Conservation (phyloP, 2,888 invertebrate genomes). For the Oscheius sp. region DNA sequence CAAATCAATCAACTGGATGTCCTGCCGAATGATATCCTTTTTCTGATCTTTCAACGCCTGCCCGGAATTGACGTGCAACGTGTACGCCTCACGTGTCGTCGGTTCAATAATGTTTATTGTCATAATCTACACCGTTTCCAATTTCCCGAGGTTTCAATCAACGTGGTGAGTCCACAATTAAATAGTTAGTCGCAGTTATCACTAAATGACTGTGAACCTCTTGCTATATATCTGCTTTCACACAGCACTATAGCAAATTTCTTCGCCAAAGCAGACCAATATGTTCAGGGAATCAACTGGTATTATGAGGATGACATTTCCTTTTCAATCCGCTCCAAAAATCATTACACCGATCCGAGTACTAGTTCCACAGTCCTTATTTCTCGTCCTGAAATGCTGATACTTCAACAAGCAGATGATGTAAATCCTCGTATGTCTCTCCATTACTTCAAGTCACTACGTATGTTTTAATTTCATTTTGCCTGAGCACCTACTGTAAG, state of each 20-base stretch:
- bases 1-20: neutral
- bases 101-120: neutral
- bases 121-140: neutral
- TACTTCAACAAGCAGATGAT: constrained; percentile 1
- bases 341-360: constrained; percentile 1
- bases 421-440: neutral
- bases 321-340: constrained; percentile 10
- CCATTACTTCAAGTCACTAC: constrained; percentile 8
- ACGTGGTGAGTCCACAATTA: constrained; percentile 10
- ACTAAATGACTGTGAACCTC: no score
- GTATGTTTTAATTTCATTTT: neutral
- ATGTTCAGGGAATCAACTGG: constrained; percentile 20
- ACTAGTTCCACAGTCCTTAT: neutral
- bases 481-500: neutral
- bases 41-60: neutral
- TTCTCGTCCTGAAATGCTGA: neutral
- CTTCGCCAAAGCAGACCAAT: no score
- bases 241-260: no score
- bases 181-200: no score
- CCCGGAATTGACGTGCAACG: constrained; percentile 5
- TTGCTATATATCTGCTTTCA: no score
- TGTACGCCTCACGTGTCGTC: neutral
- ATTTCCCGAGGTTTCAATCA: constrained; percentile 5
- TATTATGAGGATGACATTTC: constrained; percentile 15
- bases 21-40: constrained; percentile 10